Evolutionary conservation across 1,140 invertebrate species (phyloP), one percentile per base, ranked within the genome.

Genomic region (Halotydeus destructor): DNA sequence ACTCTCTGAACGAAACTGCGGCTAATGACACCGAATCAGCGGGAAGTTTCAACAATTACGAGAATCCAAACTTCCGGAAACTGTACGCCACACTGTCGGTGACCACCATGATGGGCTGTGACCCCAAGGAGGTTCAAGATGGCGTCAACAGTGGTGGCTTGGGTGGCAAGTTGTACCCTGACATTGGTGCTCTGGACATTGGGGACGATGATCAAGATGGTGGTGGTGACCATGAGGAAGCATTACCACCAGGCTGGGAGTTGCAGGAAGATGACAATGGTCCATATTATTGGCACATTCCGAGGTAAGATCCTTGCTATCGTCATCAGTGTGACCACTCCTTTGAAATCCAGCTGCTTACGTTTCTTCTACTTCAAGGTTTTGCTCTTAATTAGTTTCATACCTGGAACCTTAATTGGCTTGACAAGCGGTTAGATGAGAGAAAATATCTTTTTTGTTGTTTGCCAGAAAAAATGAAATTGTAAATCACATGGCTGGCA

Each of bases 211-310:
- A 32, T 8, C 18, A 6, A n/a, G 38, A 46, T 25, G 35, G 31
- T 21, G 18, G 24, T 25, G 43, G 24, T 21, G 38, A 31, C 18
- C 11, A 39, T 39, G 35, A 44, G 30, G 43, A 26, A 19, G 24
- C 18, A 1, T 27, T 88, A 48, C 83, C 83, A 1, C 67, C 73
- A 1, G 84, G 84, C 2, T 89, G 84, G 84, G 82, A 89, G 61
- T 79, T 76, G 61, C 82, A 88, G 63, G 83, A 89, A 70, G 85
- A 89, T 64, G 80, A 78, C 53, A 76, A 80, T 58, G 84, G 84
- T 11, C 77, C 84, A 2, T 94, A 94, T 60, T 96, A 89, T 60
- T 96, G 88, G 88, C 89, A 97, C 63, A 88, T 48, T 33, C 43
- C 47, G 2, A 41, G 39, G 39, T 41, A 9, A 5, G 39, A 30